A percentile compares a stretch with the other conserved stretches of the same genome.
Evolutionary conservation across 2,888 invertebrate species (phyloP).

Genomic region (Rotaria socialis): DNA sequence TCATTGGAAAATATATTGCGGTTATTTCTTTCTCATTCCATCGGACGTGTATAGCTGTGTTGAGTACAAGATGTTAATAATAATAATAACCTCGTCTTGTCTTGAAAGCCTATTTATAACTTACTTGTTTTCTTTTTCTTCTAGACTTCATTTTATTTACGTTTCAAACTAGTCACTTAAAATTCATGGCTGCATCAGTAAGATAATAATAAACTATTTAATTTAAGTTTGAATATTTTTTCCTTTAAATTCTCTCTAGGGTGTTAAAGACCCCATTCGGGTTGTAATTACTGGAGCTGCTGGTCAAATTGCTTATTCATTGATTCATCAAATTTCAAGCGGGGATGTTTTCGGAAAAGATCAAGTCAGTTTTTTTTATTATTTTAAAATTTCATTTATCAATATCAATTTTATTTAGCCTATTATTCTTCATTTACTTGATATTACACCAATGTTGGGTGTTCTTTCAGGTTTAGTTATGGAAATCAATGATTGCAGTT

Average conservation of each 20-base stretch:
- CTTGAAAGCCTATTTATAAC: neutral
- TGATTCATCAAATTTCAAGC: slow-evolving; percentile 86
- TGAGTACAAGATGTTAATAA: too few species aligned
- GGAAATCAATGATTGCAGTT: slow-evolving; percentile 90
- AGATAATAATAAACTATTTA: neutral
- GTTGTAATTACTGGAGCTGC: slow-evolving; percentile 97
- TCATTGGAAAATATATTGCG: neutral
- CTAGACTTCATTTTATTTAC: neutral
- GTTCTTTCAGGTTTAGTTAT: slow-evolving; percentile 94
- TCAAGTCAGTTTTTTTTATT: slow-evolving; percentile 61
- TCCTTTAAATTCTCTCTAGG: neutral
- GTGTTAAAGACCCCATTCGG: slow-evolving; percentile 67
- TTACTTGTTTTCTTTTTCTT: neutral
- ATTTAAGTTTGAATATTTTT: neutral
- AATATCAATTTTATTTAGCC: neutral
- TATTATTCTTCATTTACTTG: slow-evolving; percentile 79
- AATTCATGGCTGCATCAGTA: neutral
- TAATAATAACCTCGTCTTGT: too few species aligned
- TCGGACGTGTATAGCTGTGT: too few species aligned
- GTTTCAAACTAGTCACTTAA: neutral
- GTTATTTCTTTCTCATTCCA: neutral
- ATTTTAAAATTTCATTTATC: neutral
- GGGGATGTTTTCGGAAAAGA: slow-evolving; percentile 88
- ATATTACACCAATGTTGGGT: slow-evolving; percentile 89
- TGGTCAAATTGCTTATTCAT: slow-evolving; percentile 95